Evolutionary conservation across 2,888 invertebrate genomes (phyloP).

Genomic region (Polydrusus cervinus): DNA sequence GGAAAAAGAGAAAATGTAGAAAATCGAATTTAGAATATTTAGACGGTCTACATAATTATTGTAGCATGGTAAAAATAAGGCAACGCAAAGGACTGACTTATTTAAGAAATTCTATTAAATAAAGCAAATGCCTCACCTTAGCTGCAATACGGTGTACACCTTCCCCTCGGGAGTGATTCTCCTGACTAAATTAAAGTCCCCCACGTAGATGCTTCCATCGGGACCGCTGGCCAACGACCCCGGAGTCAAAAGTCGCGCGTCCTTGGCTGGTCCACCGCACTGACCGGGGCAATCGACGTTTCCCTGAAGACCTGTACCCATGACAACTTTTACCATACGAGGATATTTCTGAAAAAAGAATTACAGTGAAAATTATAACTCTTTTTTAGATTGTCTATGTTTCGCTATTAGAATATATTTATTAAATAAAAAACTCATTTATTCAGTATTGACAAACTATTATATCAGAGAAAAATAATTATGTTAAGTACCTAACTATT

Average conservation of each 20-base stretch:
- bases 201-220: conserved; percentile 97
- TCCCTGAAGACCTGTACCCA: conserved; percentile 90
- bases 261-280: conserved; percentile 89
- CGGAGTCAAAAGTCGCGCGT: conserved; percentile 91
- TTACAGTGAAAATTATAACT: background rate
- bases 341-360: conserved; percentile 79
- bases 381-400: too few relatives aligned
- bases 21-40: too few relatives aligned
- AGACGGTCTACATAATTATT: too few relatives aligned
- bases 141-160: conserved; percentile 90
- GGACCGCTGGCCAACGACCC: conserved; percentile 95
- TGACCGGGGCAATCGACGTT: conserved; percentile 89
- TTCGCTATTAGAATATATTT: too few relatives aligned
- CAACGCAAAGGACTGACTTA: conserved; percentile 28
- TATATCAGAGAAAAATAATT: too few relatives aligned
- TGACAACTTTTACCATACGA: conserved; percentile 90
- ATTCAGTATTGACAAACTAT: too few relatives aligned
- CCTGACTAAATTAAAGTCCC: conserved; percentile 96
- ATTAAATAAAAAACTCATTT: too few relatives aligned
- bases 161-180: conserved; percentile 92
- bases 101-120: background rate
- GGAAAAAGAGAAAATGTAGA: too few relatives aligned
- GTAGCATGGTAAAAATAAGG: too few relatives aligned
- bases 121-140: conserved; percentile 76
- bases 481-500: too few relatives aligned